Evolutionary conservation across 2,113 vertebrate genomes (phyloP), one percentile per base, ranked within the genome.

Genomic region (Laterallus jamaicensis): DNA sequence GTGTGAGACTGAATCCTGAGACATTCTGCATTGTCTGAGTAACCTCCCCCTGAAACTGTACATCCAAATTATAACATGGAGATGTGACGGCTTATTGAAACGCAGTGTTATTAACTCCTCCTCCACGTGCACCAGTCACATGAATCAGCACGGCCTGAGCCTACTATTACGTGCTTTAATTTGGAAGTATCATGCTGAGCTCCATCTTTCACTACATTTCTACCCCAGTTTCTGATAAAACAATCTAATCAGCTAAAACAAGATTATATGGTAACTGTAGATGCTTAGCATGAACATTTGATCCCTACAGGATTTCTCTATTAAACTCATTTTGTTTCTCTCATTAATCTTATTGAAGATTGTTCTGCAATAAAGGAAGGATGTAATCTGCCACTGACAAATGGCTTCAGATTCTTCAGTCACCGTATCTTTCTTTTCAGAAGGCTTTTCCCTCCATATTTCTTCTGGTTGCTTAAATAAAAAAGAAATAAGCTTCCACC

Each of bases 281-380:
- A 71, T 21, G 42, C 37, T 56, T 87, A 82, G 76, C 56, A 66
- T 32, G 82, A 91, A 63, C 49, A 39, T 74, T 84, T 95, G 68
- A 88, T 92, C 74, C 86, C 68, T 71, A 85, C 74, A 91, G 49
- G 87, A 95, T 90, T 91, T 56, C 52, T 89, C 47, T 73, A 64
- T 86, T 88, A 88, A 91, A 79, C 39, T 74, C 9, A 7, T 74
- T 94, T 90, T 90, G 58, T 59, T 91, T 91, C n/a, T 94, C 21
- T 93, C 79, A 88, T 93, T 96, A 97, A 94, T 94, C 89, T 86
- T 89, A 95, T 67, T 82, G 66, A 71, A 85, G 82, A 69, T 88
- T 90, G 69, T 80, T 90, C 62, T 92, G 31, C 67, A 93, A 69
- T 62, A 80, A 86, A 83, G 74, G 60, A 85, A 75, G 76, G 54